Base-by-base conservation (phyloP, 1,140 invertebrate species). In the Leptopilina clavipes region DNA sequence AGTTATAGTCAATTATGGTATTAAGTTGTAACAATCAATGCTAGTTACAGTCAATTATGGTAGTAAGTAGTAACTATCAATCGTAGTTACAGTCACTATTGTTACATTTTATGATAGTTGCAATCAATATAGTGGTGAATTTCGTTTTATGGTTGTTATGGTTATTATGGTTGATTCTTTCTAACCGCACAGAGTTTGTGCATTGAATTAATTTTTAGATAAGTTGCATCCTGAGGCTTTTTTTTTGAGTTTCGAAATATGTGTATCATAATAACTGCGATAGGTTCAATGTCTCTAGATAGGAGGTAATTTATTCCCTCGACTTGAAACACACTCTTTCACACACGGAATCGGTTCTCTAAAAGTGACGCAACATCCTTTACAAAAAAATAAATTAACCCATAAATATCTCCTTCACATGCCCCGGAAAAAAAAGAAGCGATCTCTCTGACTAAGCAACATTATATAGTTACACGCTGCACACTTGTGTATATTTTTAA, bases 361-460 rank as follows among this genome's bases (percentile, higher is more conserved):
- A 18, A 65, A 19, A 65, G 56, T n/a, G 56, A 65, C 22, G 56
- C 22, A 65, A 65, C 19, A 65, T 65, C 22, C 56, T 25, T 65
- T 65, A 65, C 11, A 31, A 65, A 31, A 65, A 31, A 65, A 65
- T 25, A 25, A 65, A 65, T 11, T 22, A 65, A 22, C 22, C 22
- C 56, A 65, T 65, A 65, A 65, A 65, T 65, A 65, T 65, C 56
- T 31, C 18, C 19, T 65, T 65, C 56, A 14, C 56, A 25, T n/a
- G 22, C 12, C 22, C 22, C 8, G 11, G 37, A 40, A 65, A 56
- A 65, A 65, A 65, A 31, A 31, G 25, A 31, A 31, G n/a, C 25
- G 22, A n/a, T 65, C 19, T 65, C 19, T 65, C 22, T 31, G 56
- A 65, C 11, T 52, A 52, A 52, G 48, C 48, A 17, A 17, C 6